phyloP scores from a whole-genome alignment of 2,797 vertebrate species.

The Tiaroga cobitis region DNA sequence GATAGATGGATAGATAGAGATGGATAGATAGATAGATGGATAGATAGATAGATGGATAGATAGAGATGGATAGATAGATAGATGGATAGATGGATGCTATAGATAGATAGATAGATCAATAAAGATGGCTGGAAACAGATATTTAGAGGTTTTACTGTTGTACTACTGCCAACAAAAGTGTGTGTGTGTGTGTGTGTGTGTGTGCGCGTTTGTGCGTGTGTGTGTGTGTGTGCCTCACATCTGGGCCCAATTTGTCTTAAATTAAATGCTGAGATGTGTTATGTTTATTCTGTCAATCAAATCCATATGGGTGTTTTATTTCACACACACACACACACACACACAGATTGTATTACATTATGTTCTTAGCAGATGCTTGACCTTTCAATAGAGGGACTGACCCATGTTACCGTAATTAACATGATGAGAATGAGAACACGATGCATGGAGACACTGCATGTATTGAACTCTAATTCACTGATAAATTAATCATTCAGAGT shows the following conservation, averaged over 20 bases:
- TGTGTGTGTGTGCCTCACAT: neutral
- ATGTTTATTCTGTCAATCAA: conserved; percentile 33
- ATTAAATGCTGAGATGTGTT: conserved; percentile 29
- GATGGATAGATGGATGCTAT: too few species aligned
- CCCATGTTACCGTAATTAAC: neutral
- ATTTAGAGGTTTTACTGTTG: neutral
- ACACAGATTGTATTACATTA: neutral
- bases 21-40: too few species aligned
- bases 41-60: too few species aligned
- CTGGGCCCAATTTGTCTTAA: conserved; percentile 33
- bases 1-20: too few species aligned
- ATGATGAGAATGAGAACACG: neutral
- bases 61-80: too few species aligned
- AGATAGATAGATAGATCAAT: too few species aligned
- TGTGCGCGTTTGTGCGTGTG: neutral
- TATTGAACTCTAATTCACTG: too few species aligned
- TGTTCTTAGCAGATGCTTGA: conserved; percentile 19
- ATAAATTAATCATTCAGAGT: too few species aligned
- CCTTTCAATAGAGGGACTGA: neutral
- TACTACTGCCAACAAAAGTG: neutral
- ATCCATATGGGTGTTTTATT: conserved; percentile 1
- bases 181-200: neutral
- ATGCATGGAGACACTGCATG: neutral
- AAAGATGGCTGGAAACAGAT: too few species aligned
- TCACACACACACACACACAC: neutral